phyloP scores from a whole-genome alignment of 2,888 invertebrate species.

The Euplagia quadripunctaria region DNA sequence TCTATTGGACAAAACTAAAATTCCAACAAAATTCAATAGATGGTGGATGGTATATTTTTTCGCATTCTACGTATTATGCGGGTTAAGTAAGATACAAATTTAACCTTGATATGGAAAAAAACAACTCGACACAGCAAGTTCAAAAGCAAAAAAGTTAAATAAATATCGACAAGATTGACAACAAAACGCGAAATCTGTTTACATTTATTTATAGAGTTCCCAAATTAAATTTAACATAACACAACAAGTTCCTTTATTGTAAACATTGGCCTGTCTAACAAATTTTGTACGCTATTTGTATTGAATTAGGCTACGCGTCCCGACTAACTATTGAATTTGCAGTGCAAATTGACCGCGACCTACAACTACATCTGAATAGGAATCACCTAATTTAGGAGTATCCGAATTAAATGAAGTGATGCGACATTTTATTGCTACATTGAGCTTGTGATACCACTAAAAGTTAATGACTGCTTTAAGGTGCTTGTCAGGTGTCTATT shows the following conservation, averaged over 20 bases:
- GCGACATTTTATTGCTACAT: constrained; percentile 36
- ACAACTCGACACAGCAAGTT: too few relatives aligned
- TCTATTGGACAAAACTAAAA: too few relatives aligned
- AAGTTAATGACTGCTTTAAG: constrained; percentile 1
- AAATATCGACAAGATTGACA: too few relatives aligned
- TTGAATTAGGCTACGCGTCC: constrained; percentile 64
- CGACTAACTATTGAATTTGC: constrained; percentile 66
- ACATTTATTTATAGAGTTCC: neutral
- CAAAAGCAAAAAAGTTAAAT: too few relatives aligned
- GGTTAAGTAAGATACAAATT: too few relatives aligned
- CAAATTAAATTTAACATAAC: constrained; percentile 5
- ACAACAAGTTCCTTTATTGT: constrained; percentile 10
- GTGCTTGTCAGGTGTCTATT: neutral
- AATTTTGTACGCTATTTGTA: constrained; percentile 64
- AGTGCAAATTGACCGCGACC: constrained; percentile 69
- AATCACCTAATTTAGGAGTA: constrained; percentile 56
- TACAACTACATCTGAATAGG: constrained; percentile 71
- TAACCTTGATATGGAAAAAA: too few relatives aligned
- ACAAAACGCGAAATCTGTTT: neutral
- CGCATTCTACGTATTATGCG: too few relatives aligned
- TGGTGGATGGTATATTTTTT: too few relatives aligned
- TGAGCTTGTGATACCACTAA: constrained; percentile 3
- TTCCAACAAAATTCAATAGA: too few relatives aligned
- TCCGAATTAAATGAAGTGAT: constrained; percentile 38
- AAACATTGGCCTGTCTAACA: constrained; percentile 24